These are phyloP conservation scores for Euclidia mi DNA, from an alignment of 2,888 invertebrate genomes.

Conservation along the genomic window DNA sequence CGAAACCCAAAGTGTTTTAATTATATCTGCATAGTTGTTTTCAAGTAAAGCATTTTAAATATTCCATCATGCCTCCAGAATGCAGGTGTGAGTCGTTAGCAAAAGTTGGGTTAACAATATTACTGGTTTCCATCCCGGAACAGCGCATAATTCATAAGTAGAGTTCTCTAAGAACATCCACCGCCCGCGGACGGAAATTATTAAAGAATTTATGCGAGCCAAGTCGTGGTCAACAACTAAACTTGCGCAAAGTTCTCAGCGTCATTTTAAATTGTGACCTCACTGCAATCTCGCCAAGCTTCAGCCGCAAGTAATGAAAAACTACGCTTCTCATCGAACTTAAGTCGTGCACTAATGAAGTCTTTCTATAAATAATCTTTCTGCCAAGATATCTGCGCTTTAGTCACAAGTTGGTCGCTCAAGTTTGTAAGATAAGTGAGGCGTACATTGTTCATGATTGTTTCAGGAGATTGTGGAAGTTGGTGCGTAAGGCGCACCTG, in stretches of 20 bases:
- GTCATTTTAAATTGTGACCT: constrained; percentile 1
- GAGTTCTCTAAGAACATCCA: background rate
- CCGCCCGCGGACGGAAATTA: background rate
- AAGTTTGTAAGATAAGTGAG: constrained; percentile 1
- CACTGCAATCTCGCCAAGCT: background rate
- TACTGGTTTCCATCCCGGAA: too few species aligned
- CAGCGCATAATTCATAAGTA: background rate
- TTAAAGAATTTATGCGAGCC: constrained; percentile 7
- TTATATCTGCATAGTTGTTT: too few species aligned
- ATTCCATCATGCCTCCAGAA: too few species aligned
- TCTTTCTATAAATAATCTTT: constrained; percentile 1
- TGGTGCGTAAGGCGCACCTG: background rate
- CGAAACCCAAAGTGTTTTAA: too few species aligned
- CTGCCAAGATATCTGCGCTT: background rate
- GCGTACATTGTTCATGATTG: constrained; percentile 1
- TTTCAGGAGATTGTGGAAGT: background rate
- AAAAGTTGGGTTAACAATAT: too few species aligned
- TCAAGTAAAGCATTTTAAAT: too few species aligned
- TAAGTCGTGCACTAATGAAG: constrained; percentile 1
- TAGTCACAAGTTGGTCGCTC: background rate
- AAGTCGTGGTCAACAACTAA: constrained; percentile 3
- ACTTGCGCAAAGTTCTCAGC: background rate
- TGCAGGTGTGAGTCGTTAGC: too few species aligned
- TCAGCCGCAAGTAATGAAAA: background rate
- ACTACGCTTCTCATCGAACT: background rate